Base-by-base conservation (phyloP, 2,113 vertebrate genomes). In the Takifugu bimaculatus region DNA sequence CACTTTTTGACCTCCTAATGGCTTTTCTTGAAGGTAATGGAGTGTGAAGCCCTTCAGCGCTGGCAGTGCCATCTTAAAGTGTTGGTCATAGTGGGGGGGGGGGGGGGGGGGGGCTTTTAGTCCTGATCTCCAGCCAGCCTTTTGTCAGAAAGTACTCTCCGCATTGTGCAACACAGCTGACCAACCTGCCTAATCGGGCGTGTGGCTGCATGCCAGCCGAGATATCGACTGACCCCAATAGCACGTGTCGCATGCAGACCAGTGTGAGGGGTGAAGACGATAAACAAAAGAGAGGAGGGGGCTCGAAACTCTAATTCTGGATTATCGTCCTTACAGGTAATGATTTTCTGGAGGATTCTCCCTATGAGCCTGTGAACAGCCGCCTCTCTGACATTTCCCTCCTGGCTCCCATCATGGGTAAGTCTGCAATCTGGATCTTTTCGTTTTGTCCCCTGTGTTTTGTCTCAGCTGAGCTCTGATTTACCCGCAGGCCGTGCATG, bases 341-440 rank as follows among this genome's bases (percentile, higher is more conserved):
- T 63, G 94, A 96, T 59, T 91, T 97, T 68, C 82, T 96, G 54
- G 94, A 96, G 88, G 95, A 96, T 70, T 96, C 95, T 63, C 95
- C 95, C 0, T 97, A 97, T 9, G 94, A 96, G 47, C 91, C 94
- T 5, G 91, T 94, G 70, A 97, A 97, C 91, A 95, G 92, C 87
- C 93, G 95, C 3, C 85, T 97, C 11, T 94, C 94, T 25, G 95
- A 97, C 85, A 95, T 97, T 80, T 96, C 95, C 87, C 93, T 93
- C 57, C 91, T 94, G 86, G 94, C 94, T 68, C 94, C 95, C 57
- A 94, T 95, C 82, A 87, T 96, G 86, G 95, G 95, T 96, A 93
- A 93, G 94, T 35, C 4, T 4, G 1, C 44, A 15, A 20, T 26
- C 20, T 28, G 13, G 0, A 25, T 26, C 9, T 4, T 20, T 28